These are phyloP conservation scores for Cephalopterus ornatus DNA, from an alignment of 2,113 vertebrate genomes.

Conservation along the genomic window DNA sequence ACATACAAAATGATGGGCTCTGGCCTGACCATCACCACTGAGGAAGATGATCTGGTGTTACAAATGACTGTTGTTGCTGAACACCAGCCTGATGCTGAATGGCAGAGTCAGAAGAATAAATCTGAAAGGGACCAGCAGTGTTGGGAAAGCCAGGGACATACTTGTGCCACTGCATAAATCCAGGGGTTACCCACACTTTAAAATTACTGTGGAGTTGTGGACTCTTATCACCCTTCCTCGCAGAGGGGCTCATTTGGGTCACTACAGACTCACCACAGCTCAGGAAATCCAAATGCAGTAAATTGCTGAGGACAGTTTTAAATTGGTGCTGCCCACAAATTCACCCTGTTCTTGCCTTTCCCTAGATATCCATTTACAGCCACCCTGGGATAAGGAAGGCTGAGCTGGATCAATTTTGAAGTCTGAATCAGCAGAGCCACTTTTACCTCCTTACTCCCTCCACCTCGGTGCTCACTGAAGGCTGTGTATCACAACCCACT, in stretches of 20 bases:
- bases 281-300: neutral
- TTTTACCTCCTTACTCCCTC: neutral
- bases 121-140: neutral
- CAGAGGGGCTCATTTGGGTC: neutral
- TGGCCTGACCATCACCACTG: neutral
- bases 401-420: neutral
- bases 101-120: neutral
- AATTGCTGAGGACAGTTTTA: neutral
- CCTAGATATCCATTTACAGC: neutral
- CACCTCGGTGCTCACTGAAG: neutral
- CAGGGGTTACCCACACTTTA: neutral
- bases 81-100: neutral
- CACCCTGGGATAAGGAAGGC: neutral
- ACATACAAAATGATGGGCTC: neutral
- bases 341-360: neutral
- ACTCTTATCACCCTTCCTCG: neutral
- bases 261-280: neutral
- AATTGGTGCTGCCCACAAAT: neutral
- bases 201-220: neutral
- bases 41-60: neutral
- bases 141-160: neutral
- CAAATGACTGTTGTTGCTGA: neutral
- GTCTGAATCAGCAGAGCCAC: neutral
- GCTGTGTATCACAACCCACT: neutral
- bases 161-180: neutral